Evolutionary conservation across 1,140 invertebrate species (phyloP), one percentile per base, ranked within the genome.

Genomic region (Colletes gigas): DNA sequence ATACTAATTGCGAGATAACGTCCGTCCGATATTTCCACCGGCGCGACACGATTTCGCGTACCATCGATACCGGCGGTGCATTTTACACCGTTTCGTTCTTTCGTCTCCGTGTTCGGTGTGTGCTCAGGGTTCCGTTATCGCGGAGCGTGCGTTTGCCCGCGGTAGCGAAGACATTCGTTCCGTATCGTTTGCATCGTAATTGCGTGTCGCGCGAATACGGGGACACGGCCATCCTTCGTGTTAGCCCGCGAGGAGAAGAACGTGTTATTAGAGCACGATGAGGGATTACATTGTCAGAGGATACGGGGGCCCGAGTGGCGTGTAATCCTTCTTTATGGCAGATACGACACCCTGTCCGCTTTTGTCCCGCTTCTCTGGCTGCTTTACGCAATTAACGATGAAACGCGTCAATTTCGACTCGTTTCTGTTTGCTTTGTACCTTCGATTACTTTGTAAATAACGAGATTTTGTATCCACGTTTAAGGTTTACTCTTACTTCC

Each of bases 1-100:
- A 75, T 89, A 89, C 88, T 80, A 80, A 80, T 80, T 83, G 77
- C 82, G 54, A 87, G 87, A 89, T 89, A 88, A 83, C 87, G 83
- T 84, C 71, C 76, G 71, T 74, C 73, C 82, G 84, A 81, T 83
- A 84, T 80, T 83, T 63, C 66, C 63, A 74, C 17, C 41, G 15
- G 5, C 17, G 57, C 47, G 60, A 63, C 63, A 50, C 65, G 19
- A 69, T 78, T 72, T 71, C 19, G 19, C 8, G 52, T 30, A 30
- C 14, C 74, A 59, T 39, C 65, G 65, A 69, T 69, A 15, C 41
- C 54, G 10, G 10, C 50, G 50, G 9, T 3, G 3, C 50, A 12
- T 50, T 50, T 50, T 50, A 9, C 44, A 47, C 3, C 50, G 50
- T 50, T 50, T 50, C 50, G 8, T 50, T 50, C 50, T 9, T 50